A percentile compares a stretch with the other conserved stretches of the same genome.
Conservation (phyloP, 2,888 invertebrate species). For the Blastobasis adustella region DNA sequence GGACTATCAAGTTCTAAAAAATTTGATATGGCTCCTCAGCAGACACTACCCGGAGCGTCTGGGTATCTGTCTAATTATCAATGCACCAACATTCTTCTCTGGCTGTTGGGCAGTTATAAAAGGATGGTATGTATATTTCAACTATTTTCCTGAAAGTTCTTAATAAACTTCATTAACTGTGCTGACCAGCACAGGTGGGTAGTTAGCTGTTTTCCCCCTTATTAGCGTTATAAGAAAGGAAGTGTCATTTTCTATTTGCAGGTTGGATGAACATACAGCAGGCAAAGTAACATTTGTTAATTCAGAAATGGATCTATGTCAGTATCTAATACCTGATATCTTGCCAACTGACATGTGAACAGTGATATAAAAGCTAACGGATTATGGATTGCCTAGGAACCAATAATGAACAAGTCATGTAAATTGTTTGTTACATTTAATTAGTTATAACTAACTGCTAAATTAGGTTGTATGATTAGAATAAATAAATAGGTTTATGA, state of each 20-base stretch:
- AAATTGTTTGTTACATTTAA: neutral
- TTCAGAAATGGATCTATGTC: constrained; percentile 81
- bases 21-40: constrained; percentile 84
- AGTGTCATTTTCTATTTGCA: constrained; percentile 36
- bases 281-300: constrained; percentile 83
- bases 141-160: neutral
- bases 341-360: constrained; percentile 79
- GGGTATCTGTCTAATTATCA: constrained; percentile 84
- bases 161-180: neutral
- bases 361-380: neutral
- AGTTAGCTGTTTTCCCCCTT: neutral
- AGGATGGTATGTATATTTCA: constrained; percentile 74
- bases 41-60: constrained; percentile 86
- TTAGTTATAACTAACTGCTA: neutral
- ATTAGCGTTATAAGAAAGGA: neutral
- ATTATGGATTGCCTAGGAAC: neutral
- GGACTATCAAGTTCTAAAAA: constrained; percentile 88
- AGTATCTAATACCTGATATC: constrained; percentile 85
- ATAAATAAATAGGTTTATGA: no score
- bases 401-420: neutral
- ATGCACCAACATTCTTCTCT: constrained; percentile 83
- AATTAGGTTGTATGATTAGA: neutral
- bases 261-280: constrained; percentile 85
- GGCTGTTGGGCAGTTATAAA: constrained; percentile 86
- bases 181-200: neutral